Evolutionary conservation across 2,888 invertebrate genomes (phyloP).

Genomic region (Tridacna gigas): DNA sequence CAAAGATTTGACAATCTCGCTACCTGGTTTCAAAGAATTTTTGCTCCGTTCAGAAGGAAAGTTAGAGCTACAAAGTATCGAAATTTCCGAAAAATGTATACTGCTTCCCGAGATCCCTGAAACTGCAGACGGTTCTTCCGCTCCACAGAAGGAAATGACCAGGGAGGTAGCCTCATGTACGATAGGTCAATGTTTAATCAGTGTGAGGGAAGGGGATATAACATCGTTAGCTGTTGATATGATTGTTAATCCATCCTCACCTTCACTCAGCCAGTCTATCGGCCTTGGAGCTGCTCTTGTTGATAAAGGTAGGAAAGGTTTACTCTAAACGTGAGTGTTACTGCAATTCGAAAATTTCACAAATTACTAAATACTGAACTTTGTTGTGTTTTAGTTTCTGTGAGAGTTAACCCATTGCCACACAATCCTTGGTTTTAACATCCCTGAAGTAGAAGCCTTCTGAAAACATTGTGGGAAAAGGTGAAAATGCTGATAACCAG

Average conservation of each 20-base stretch:
- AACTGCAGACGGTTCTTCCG: neutral
- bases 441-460: no score
- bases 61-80: conserved; percentile 27
- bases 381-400: no score
- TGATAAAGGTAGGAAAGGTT: conserved; percentile 34
- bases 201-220: conserved; percentile 22
- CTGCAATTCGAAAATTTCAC: no score
- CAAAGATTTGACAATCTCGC: conserved; percentile 32
- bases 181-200: neutral
- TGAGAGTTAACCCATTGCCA: no score
- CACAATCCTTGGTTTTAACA: no score
- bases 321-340: no score
- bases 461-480: conserved; percentile 4
- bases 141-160: neutral
- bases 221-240: conserved; percentile 11
- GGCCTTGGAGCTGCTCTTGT: conserved; percentile 28
- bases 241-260: conserved; percentile 24
- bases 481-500: neutral
- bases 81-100: conserved; percentile 46
- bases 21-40: conserved; percentile 34
- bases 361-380: no score
- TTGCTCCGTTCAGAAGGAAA: conserved; percentile 28
- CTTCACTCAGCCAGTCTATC: neutral
- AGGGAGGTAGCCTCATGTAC: conserved; percentile 3
- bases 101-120: conserved; percentile 10